Conservation (phyloP, 1,140 invertebrate genomes). For the Triops longicaudatus region DNA sequence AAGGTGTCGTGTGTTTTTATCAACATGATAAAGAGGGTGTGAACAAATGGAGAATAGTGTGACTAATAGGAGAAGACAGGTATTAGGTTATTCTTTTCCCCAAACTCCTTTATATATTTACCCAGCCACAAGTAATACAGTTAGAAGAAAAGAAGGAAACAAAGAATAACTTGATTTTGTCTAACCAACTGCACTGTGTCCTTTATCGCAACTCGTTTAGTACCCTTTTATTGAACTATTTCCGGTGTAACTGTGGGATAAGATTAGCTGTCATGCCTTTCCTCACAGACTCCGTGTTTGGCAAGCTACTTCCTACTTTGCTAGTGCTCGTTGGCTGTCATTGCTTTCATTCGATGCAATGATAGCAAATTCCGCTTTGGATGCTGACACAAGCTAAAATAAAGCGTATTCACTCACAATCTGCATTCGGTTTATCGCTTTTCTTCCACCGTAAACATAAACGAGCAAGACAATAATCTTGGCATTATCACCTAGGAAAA, state of each 20-base stretch:
- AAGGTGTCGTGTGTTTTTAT: conserved; percentile 3
- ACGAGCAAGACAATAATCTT: too few relatives aligned
- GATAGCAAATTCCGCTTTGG: background rate
- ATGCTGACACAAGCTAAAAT: too few relatives aligned
- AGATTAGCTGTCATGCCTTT: background rate
- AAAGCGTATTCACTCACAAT: too few relatives aligned
- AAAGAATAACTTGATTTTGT: background rate
- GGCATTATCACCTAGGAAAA: too few relatives aligned
- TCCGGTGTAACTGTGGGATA: background rate
- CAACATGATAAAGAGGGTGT: conserved; percentile 15
- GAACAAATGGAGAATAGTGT: background rate
- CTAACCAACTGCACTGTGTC: background rate
- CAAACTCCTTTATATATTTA: background rate
- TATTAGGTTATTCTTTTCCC: background rate
- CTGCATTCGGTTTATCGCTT: too few relatives aligned
- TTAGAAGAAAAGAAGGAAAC: too few relatives aligned
- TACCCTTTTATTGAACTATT: background rate
- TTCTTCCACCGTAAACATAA: too few relatives aligned
- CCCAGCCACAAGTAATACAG: background rate
- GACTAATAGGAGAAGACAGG: background rate
- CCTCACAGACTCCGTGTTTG: background rate
- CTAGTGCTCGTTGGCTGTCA: background rate
- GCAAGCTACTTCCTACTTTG: background rate
- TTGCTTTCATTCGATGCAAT: background rate
- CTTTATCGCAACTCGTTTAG: background rate